Percentiles rank a stretch among this genome's conserved stretches.
Conservation (phyloP, 2,888 invertebrate genomes). For the Eilema sororculum region DNA sequence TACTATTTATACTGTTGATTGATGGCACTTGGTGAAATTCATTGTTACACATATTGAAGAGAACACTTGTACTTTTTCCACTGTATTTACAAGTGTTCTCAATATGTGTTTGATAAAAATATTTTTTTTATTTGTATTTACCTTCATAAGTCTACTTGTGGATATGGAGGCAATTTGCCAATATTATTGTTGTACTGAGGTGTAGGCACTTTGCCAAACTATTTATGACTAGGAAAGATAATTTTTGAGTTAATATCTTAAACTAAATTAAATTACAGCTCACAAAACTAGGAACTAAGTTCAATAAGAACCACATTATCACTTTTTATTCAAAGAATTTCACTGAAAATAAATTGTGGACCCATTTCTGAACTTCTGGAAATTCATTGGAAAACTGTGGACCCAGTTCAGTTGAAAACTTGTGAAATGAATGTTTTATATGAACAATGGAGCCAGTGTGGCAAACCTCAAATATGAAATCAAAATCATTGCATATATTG, state of each 20-base stretch:
- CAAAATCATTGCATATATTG: too few relatives aligned
- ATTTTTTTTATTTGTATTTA: conserved; percentile 28
- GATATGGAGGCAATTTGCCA: conserved; percentile 61
- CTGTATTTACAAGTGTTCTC: too few relatives aligned
- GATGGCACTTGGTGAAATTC: too few relatives aligned
- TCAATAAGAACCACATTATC: not conserved
- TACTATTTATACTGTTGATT: too few relatives aligned
- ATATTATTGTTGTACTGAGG: conserved; percentile 29
- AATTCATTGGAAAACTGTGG: too few relatives aligned
- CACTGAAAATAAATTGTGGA: not conserved
- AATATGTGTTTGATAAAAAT: too few relatives aligned
- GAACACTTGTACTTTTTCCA: too few relatives aligned
- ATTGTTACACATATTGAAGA: too few relatives aligned
- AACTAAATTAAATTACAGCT: not conserved
- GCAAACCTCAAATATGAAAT: too few relatives aligned
- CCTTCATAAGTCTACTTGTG: conserved; percentile 36
- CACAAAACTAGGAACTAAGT: not conserved
- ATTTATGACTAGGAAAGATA: conserved; percentile 41
- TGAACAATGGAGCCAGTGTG: too few relatives aligned
- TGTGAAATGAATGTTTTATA: too few relatives aligned
- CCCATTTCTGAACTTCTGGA: not conserved
- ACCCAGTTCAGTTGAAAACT: not conserved
- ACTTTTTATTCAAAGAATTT: too few relatives aligned
- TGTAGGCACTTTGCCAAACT: conserved; percentile 59
- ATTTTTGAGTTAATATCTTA: conserved; percentile 32